Percentiles rank a stretch among this genome's conserved stretches.
Conservation (phyloP, 2,113 vertebrate genomes). For the Thamnaconus septentrionalis region DNA sequence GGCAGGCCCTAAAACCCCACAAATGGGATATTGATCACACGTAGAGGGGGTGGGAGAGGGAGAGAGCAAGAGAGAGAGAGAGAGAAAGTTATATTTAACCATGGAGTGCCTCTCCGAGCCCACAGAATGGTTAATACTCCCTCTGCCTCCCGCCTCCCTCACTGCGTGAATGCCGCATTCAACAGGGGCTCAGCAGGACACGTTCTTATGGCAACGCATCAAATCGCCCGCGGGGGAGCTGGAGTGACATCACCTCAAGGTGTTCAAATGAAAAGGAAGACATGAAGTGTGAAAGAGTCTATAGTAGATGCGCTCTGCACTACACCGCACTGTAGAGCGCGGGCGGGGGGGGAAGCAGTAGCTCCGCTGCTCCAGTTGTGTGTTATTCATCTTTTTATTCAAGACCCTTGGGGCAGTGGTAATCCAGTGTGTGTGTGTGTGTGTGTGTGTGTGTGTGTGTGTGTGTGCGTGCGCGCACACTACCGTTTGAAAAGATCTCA, state of each 20-base stretch:
- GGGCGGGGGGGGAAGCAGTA: conserved; percentile 14
- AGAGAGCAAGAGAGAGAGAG: background rate
- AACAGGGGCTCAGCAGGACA: conserved; percentile 32
- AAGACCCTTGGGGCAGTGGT: conserved; percentile 29
- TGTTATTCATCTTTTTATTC: conserved; percentile 40
- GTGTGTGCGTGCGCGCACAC: conserved; percentile 29
- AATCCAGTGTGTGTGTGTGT: conserved; percentile 30
- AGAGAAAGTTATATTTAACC: conserved; percentile 56
- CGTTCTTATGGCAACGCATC: conserved; percentile 60
- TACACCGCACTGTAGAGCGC: conserved; percentile 3
- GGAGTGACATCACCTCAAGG: conserved; percentile 35
- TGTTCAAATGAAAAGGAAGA: conserved; percentile 43
- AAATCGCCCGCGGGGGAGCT: conserved; percentile 29
- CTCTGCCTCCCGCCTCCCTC: conserved; percentile 5
- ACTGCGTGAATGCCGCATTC: conserved; percentile 7
- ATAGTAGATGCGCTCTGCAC: conserved; percentile 17
- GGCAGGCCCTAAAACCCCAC: conserved; percentile 61
- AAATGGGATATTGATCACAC: conserved; percentile 66
- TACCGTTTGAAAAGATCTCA: conserved; percentile 32
- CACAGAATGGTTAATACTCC: conserved; percentile 28
- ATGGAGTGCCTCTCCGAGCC: conserved; percentile 43
- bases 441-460: conserved; percentile 8
- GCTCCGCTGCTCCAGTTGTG: conserved; percentile 28
- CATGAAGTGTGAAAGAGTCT: conserved; percentile 24
- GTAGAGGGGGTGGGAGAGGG: conserved; percentile 5